phyloP scores from a whole-genome alignment of 2,113 vertebrate genomes.

The Montifringilla adamsi region DNA sequence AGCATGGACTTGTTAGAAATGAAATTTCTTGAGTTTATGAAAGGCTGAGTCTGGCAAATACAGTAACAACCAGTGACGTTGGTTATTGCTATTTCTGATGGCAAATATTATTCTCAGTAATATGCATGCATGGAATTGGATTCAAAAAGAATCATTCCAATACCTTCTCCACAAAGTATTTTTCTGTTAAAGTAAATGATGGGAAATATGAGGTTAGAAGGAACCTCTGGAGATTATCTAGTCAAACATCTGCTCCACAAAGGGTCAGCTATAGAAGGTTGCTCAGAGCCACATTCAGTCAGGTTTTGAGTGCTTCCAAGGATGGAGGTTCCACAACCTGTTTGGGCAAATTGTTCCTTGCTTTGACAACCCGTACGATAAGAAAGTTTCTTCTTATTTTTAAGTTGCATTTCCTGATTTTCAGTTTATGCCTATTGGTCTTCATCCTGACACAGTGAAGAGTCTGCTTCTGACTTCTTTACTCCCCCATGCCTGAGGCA shows the following conservation, averaged over 20 bases:
- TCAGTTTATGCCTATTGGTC: neutral
- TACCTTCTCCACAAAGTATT: neutral
- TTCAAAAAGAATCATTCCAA: neutral
- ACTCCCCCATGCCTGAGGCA: neutral
- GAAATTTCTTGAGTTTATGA: neutral
- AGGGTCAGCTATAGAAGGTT: neutral
- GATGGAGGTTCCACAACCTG: neutral
- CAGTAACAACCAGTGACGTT: neutral
- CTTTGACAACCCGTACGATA: neutral
- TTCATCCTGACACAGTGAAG: neutral
- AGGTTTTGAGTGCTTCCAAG: neutral
- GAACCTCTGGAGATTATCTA: neutral
- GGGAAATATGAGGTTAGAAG: neutral
- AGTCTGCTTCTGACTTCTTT: neutral
- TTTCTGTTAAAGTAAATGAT: neutral
- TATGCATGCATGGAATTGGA: fast-evolving
- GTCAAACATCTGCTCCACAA: neutral
- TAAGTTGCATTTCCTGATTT: neutral
- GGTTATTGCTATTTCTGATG: neutral
- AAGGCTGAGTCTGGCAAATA: neutral
- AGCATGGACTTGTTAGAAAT: neutral
- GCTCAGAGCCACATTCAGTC: neutral
- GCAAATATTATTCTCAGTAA: neutral
- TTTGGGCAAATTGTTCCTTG: neutral
- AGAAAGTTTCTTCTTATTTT: neutral